phyloP scores from a whole-genome alignment of 2,113 vertebrate genomes.

The Muntiacus muntjak region DNA sequence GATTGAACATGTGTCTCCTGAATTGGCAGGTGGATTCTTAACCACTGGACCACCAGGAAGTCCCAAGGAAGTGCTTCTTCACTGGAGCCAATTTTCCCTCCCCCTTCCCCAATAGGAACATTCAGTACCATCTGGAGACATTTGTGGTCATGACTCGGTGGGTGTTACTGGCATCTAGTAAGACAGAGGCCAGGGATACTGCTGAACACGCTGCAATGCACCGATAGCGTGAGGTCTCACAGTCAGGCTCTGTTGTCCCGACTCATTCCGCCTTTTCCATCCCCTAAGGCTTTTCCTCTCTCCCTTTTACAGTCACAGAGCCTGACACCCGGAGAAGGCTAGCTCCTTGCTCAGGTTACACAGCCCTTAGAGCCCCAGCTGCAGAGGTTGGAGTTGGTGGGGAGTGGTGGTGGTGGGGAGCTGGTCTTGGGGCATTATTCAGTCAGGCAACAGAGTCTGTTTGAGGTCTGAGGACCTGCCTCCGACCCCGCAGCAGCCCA shows the following conservation, averaged over 20 bases:
- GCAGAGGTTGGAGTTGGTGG: neutral
- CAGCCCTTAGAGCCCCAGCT: neutral
- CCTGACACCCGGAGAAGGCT: neutral
- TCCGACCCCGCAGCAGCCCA: neutral
- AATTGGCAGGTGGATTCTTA: neutral
- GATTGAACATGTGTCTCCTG: neutral
- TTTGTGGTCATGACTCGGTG: neutral
- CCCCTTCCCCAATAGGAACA: accelerated
- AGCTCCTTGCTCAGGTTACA: neutral
- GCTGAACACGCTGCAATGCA: accelerated
- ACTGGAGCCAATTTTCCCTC: neutral
- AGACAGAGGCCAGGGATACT: neutral
- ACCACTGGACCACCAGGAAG: neutral
- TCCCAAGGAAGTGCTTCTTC: neutral
- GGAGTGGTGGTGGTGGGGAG: neutral
- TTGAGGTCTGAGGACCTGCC: neutral
- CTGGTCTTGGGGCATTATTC: neutral
- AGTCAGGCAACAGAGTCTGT: neutral
- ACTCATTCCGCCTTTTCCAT: neutral
- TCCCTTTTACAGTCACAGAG: neutral
- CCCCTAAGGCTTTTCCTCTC: neutral
- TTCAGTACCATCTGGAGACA: neutral
- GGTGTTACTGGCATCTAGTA: neutral
- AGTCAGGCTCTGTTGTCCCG: accelerated
- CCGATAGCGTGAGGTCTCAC: too few species aligned